Evolutionary conservation across 2,113 vertebrate species (phyloP), one percentile per base, ranked within the genome.

Genomic region (Pardalotus punctatus): DNA sequence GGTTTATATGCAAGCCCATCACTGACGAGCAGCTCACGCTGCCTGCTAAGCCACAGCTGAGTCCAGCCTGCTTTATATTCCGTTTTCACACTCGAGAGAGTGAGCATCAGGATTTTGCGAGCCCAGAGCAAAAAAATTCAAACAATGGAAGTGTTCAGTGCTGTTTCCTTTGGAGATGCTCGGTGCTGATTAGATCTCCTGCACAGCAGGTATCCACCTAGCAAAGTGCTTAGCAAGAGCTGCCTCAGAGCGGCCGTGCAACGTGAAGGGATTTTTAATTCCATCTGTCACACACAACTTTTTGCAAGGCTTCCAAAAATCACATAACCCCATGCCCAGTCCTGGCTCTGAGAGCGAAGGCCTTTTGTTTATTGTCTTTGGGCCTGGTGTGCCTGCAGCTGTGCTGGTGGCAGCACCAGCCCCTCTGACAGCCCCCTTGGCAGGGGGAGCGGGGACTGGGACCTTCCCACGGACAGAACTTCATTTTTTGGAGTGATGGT

Each of bases 301-400:
- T 29, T 62, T 94, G 86, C 94, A 64, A 93, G 51, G 60, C 70
- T 93, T 97, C 96, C 97, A 97, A 97, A 91, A 97, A 93, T 95
- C 95, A 97, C 97, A 97, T 82, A 95, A 95, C 95, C 93, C 85
- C 2, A 0, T 95, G 87, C 93, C 94, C 93, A 93, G 67, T 35
- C 71, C 87, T 2, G 0, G 54, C 94, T 94, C 89, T 17, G 86
- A 27, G 73, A 86, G 74, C 4, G 0, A 60, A 91, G 90, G 86
- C 84, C 87, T 91, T 96, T 96, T 97, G 91, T 96, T 97, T 97
- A 95, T 97, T 97, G 96, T 97, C 81, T 91, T 95, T 93, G 96
- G 90, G 95, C 56, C 86, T 73, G 11, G 67, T 31, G 87, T 86
- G 94, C 56, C 74, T 95, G 94, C 96, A 95, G 95, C 96, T 96